A percentile compares a stretch with the other conserved stretches of the same genome.
Conservation (phyloP, 2,797 vertebrate genomes). For the Echeneis naucrates region DNA sequence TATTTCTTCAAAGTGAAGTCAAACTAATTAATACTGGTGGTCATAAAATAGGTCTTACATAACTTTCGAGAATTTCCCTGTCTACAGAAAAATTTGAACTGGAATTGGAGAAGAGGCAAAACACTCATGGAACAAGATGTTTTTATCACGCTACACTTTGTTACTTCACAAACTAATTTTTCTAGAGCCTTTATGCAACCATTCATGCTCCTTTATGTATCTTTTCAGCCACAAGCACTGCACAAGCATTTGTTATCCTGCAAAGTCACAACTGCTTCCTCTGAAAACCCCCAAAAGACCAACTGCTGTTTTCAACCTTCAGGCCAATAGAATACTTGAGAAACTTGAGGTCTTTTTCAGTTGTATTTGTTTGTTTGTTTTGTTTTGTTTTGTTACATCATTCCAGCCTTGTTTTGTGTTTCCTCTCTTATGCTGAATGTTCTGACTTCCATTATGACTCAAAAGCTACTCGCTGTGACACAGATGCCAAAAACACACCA, state of each 20-base stretch:
- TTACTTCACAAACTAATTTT: background rate
- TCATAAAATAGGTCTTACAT: background rate
- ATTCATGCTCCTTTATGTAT: background rate
- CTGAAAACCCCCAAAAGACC: background rate
- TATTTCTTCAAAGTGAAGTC: background rate
- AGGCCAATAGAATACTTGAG: background rate
- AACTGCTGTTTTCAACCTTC: background rate
- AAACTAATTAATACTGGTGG: background rate
- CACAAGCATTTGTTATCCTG: background rate
- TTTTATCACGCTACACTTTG: background rate
- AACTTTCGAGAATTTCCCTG: background rate
- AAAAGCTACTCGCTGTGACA: slow-evolving; percentile 16
- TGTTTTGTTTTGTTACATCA: background rate
- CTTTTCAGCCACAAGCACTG: background rate
- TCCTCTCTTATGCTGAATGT: background rate
- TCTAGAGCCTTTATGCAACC: background rate
- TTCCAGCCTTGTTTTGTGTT: background rate
- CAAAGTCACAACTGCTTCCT: background rate
- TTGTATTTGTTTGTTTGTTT: background rate
- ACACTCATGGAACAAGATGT: background rate
- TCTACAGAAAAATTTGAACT: background rate
- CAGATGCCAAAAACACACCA: slow-evolving; percentile 4
- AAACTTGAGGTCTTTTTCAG: background rate
- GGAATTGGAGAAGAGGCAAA: background rate
- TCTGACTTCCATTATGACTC: slow-evolving; percentile 7